phyloP scores from a whole-genome alignment of 1,140 invertebrate genomes.

The Bombyx mori region ASM3026992v2 NC_085123.1:6866501-6867000 shows the following conservation, averaged over 20 bases:
- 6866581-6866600: slow-evolving; percentile 16
- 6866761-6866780: too few relatives aligned
- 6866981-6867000: slow-evolving; percentile 39
- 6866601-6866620: slow-evolving; percentile 14
- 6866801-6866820: too few relatives aligned
- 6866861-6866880: background rate
- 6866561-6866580: slow-evolving; percentile 2
- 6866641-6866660: slow-evolving; percentile 18
- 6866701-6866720: slow-evolving; percentile 20
- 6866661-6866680: slow-evolving; percentile 23
- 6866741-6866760: too few relatives aligned
- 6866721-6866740: slow-evolving; percentile 9
- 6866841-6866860: background rate
- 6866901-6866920: slow-evolving; percentile 1
- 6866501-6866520: too few relatives aligned
- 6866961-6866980: slow-evolving; percentile 32
- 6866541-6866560: too few relatives aligned
- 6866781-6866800: too few relatives aligned
- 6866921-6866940: background rate
- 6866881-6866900: background rate
- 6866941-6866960: slow-evolving; percentile 14
- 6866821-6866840: too few relatives aligned
- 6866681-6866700: slow-evolving; percentile 11
- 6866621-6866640: slow-evolving; percentile 16
- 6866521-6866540: too few relatives aligned